Evolutionary conservation across 1,140 invertebrate genomes (phyloP).

Genomic region (Pogonomyrmex californicus): DNA sequence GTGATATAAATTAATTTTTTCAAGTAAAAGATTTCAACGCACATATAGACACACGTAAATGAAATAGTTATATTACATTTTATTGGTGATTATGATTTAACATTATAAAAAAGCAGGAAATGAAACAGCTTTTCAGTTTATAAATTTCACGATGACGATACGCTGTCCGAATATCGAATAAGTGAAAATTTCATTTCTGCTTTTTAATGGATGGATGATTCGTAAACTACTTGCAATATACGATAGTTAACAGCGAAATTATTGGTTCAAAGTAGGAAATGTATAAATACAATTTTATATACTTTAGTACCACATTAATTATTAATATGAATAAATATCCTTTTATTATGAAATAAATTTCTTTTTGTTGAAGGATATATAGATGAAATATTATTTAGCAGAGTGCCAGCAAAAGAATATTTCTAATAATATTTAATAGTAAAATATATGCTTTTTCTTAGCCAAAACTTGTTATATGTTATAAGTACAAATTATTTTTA

Average conservation of each 20-base stretch:
- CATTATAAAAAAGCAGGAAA: too few relatives aligned
- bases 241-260: slow-evolving; percentile 1
- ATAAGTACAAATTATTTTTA: too few relatives aligned
- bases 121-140: too few relatives aligned
- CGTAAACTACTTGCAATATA: not conserved
- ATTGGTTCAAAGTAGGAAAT: slow-evolving; percentile 13
- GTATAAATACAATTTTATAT: slow-evolving; percentile 18
- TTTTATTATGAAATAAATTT: too few relatives aligned
- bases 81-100: too few relatives aligned
- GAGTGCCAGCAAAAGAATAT: too few relatives aligned
- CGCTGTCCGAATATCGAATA: not conserved
- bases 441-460: not conserved
- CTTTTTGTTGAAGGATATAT: too few relatives aligned
- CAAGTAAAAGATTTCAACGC: not conserved
- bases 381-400: too few relatives aligned
- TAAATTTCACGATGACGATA: not conserved
- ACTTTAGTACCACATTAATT: slow-evolving; percentile 7
- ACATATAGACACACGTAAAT: not conserved
- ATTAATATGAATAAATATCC: too few relatives aligned
- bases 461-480: too few relatives aligned
- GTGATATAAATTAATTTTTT: not conserved
- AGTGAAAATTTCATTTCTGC: not conserved
- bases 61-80: too few relatives aligned
- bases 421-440: not conserved
- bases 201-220: not conserved